phyloP scores from a whole-genome alignment of 2,888 invertebrate species.

The Drosophila niveifrons region DNA sequence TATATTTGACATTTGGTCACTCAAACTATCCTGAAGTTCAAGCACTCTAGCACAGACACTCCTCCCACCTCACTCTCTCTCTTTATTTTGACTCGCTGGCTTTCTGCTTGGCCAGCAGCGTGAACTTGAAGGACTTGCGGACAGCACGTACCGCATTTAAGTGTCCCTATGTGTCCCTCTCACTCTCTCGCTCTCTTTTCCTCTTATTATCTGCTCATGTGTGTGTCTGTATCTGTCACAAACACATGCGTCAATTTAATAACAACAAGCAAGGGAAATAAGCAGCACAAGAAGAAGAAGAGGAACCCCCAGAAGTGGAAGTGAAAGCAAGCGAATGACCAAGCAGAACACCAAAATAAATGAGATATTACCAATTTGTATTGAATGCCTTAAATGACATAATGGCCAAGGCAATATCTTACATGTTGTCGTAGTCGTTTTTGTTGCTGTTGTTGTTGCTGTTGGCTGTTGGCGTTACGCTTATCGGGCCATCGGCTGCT shows the following conservation, averaged over 20 bases:
- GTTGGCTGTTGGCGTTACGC: constrained; percentile 27
- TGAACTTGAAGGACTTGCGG: constrained; percentile 49
- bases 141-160: constrained; percentile 58
- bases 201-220: background rate
- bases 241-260: constrained; percentile 71
- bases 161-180: constrained; percentile 37
- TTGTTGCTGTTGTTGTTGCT: constrained; percentile 16
- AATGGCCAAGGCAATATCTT: constrained; percentile 55
- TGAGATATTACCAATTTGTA: constrained; percentile 80
- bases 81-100: background rate
- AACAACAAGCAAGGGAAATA: constrained; percentile 46
- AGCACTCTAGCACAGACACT: background rate
- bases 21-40: constrained; percentile 44
- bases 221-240: constrained; percentile 50
- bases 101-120: constrained; percentile 39
- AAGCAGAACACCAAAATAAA: constrained; percentile 63
- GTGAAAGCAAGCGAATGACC: constrained; percentile 29
- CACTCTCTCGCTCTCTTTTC: background rate
- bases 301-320: constrained; percentile 10
- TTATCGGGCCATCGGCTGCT: constrained; percentile 39
- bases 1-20: constrained; percentile 80
- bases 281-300: constrained; percentile 28
- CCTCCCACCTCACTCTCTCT: background rate
- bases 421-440: constrained; percentile 22
- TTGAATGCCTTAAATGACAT: constrained; percentile 74